A percentile compares a stretch with the other conserved stretches of the same genome.
Conservation (phyloP, 2,797 vertebrate genomes). For the Hypotaenidia okinawae region DNA sequence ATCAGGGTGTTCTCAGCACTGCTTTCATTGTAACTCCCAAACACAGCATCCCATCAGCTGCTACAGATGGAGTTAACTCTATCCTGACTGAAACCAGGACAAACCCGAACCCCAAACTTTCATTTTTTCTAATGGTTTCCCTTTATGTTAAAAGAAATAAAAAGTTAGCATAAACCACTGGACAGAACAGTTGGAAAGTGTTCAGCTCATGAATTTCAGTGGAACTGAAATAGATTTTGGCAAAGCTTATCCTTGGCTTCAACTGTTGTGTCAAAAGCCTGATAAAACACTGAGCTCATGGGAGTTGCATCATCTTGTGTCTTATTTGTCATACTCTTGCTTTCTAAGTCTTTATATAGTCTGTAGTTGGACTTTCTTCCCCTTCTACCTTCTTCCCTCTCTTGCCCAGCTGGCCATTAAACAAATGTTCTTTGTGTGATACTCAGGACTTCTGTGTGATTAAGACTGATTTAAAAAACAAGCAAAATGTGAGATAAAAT, state of each 20-base stretch:
- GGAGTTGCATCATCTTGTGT: not conserved
- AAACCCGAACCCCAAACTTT: too few relatives aligned
- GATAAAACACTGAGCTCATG: not conserved
- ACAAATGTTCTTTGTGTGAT: not conserved
- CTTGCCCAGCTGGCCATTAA: not conserved
- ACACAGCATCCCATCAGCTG: too few relatives aligned
- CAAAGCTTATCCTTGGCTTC: not conserved
- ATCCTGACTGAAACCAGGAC: too few relatives aligned
- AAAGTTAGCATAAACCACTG: too few relatives aligned
- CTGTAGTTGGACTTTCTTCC: not conserved
- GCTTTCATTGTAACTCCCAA: too few relatives aligned
- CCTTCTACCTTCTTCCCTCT: not conserved
- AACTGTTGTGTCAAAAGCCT: not conserved
- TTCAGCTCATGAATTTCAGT: too few relatives aligned
- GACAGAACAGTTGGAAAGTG: too few relatives aligned
- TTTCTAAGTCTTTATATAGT: not conserved
- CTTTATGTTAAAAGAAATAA: too few relatives aligned
- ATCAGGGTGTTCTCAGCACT: too few relatives aligned
- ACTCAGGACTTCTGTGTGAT: not conserved
- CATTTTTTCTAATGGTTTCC: too few relatives aligned
- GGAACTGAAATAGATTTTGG: not conserved
- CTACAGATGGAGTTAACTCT: too few relatives aligned
- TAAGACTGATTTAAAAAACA: not conserved
- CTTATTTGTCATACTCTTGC: not conserved
- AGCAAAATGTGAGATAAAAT: not conserved